Evolutionary conservation across 2,113 vertebrate species (phyloP).

Genomic region (Cinclus mexicanus): DNA sequence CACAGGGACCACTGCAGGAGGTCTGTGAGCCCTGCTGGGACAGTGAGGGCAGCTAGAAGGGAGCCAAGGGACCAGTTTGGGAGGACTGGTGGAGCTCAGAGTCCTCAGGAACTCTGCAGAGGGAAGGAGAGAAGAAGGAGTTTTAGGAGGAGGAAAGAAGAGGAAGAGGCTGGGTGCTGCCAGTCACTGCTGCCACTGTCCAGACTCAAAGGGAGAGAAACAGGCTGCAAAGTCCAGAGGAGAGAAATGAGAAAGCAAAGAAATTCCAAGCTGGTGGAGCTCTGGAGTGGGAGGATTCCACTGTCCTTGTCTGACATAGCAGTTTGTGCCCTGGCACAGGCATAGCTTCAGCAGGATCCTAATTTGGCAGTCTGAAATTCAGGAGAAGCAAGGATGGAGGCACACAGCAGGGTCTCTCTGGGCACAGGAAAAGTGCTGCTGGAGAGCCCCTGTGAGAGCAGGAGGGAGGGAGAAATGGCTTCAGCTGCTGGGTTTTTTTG

Average conservation of each 20-base stretch:
- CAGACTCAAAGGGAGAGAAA: neutral
- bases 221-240: neutral
- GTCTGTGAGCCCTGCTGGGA: neutral
- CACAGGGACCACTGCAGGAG: neutral
- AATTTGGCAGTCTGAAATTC: neutral
- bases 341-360: neutral
- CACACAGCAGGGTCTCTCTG: neutral
- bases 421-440: neutral
- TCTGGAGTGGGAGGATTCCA: neutral
- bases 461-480: neutral
- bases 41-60: neutral
- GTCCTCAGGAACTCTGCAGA: neutral
- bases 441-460: neutral
- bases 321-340: neutral
- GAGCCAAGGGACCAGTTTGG: neutral
- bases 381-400: neutral
- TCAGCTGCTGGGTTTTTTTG: neutral
- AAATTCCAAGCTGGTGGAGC: neutral
- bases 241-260: neutral
- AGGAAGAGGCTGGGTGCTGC: neutral
- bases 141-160: neutral
- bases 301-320: neutral
- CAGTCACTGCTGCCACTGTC: neutral
- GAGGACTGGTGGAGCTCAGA: neutral
- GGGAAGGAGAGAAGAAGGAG: neutral